A percentile compares a stretch with the other conserved stretches of the same genome.
Evolutionary conservation across 2,888 invertebrate species (phyloP).

Genomic region (Eumerus sabulonum): DNA sequence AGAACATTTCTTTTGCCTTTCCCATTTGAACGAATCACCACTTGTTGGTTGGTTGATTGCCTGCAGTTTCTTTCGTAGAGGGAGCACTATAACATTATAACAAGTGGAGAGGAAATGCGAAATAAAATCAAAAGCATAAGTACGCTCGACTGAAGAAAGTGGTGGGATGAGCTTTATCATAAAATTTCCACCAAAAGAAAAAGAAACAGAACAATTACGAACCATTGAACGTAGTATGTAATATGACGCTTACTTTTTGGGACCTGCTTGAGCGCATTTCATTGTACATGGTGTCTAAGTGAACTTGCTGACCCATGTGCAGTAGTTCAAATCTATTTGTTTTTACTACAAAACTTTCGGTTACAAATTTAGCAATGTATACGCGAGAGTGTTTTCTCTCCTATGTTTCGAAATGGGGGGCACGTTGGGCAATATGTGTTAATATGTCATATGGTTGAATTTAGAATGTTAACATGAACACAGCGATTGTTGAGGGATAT

Average conservation of each 20-base stretch:
- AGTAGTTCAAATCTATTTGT: not conserved
- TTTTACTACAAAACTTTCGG: too few relatives aligned
- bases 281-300: constrained; percentile 5
- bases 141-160: constrained; percentile 58
- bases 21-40: constrained; percentile 52
- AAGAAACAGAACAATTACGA: constrained; percentile 23
- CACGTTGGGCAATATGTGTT: constrained; percentile 3
- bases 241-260: constrained; percentile 45
- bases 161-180: constrained; percentile 37
- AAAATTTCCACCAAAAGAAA: constrained; percentile 24
- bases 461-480: constrained; percentile 25
- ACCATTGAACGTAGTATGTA: not conserved
- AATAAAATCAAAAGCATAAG: constrained; percentile 24
- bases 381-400: constrained; percentile 2
- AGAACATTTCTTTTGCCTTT: constrained; percentile 37
- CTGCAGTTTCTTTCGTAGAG: not conserved
- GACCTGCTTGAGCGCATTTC: constrained; percentile 38
- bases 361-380: constrained; percentile 23
- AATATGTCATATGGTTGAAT: constrained; percentile 6
- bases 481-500: not conserved
- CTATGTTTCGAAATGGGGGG: not conserved
- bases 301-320: constrained; percentile 32
- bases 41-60: constrained; percentile 37
- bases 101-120: constrained; percentile 49
- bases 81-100: constrained; percentile 36